Base-by-base conservation (phyloP, 2,797 vertebrate species). In the Epinephelus coioides region DNA sequence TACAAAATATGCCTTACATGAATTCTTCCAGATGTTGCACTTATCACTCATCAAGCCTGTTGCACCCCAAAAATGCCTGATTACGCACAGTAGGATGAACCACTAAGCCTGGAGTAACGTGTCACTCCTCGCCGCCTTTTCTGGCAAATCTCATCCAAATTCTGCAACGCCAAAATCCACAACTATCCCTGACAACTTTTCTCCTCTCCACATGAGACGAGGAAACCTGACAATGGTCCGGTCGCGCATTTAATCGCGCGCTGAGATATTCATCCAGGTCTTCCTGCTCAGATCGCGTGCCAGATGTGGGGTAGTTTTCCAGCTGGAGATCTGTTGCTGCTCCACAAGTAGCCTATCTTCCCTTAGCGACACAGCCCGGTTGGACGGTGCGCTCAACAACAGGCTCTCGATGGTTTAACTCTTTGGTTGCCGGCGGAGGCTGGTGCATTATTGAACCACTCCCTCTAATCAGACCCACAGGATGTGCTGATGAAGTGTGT, bases 261-360 rank as follows among this genome's bases (percentile, higher is more conserved):
- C 23, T 2, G 46, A 60, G 67, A 71, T 6, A 53, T 11, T 66
- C 75, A 76, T 54, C 62, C 3, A 23, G n/a, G 44, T 56, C 51
- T 49, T 43, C 21, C 30, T 65, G 56, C 55, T 71, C 76, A 40
- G 38, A 68, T 83, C 13, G 62, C 30, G 69, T 62, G 74, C 81
- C 81, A 91, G 86, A 88, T 87, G 86, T 78, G 85, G 27, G 76
- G 54, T 85, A 89, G 86, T 88, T 91, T 88, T 74, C 68, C 85
- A 86, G 84, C 89, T 75, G 90, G 84, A 85, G 78, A 95, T 91
- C 90, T 94, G 94, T 94, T 93, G 95, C 93, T 91, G 40, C 34
- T 89, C 88, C 89, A 85, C 76, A 89, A 91, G 88, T 86, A 85
- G 85, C 85, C 83, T 43, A 65, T 90, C 87, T 86, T 92, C 85